Percentiles rank a stretch among this genome's conserved stretches.
phyloP scores from a whole-genome alignment of 2,888 invertebrate species.

The Tubulanus polymorphus region DNA sequence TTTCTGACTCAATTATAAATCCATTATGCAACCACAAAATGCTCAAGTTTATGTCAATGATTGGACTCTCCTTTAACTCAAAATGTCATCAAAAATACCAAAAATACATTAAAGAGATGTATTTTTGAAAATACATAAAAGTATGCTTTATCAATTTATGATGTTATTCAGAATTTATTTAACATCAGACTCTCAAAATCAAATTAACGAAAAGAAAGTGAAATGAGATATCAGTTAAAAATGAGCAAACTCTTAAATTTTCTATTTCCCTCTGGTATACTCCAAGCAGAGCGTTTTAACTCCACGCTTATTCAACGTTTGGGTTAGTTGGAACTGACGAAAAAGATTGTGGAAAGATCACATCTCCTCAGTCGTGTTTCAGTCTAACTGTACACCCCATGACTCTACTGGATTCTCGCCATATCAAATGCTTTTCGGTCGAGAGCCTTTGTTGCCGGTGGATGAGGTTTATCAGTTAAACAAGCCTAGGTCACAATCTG shows the following conservation, averaged over 20 bases:
- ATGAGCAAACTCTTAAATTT: constrained; percentile 14
- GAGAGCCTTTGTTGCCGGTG: constrained; percentile 10
- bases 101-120: too few species aligned
- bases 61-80: too few species aligned
- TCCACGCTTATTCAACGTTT: constrained; percentile 16
- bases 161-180: constrained; percentile 12
- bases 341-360: constrained; percentile 13
- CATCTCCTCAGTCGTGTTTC: constrained; percentile 10
- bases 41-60: too few species aligned
- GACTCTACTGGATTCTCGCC: constrained; percentile 15
- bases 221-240: constrained; percentile 5
- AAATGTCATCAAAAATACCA: too few species aligned
- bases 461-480: too few species aligned
- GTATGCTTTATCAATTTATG: too few species aligned
- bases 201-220: constrained; percentile 14
- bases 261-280: too few species aligned
- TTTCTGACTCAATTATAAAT: too few species aligned
- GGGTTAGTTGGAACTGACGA: constrained; percentile 12
- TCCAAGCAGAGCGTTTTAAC: constrained; percentile 14
- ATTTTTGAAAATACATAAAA: too few species aligned
- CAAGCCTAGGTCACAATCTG: too few species aligned
- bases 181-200: constrained; percentile 15
- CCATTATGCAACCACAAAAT: too few species aligned
- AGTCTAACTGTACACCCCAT: constrained; percentile 15
- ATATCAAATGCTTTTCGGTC: constrained; percentile 15